Percentiles rank a stretch among this genome's conserved stretches.
phyloP scores from a whole-genome alignment of 1,140 invertebrate genomes.

The Neoseiulus cucumeris region DNA sequence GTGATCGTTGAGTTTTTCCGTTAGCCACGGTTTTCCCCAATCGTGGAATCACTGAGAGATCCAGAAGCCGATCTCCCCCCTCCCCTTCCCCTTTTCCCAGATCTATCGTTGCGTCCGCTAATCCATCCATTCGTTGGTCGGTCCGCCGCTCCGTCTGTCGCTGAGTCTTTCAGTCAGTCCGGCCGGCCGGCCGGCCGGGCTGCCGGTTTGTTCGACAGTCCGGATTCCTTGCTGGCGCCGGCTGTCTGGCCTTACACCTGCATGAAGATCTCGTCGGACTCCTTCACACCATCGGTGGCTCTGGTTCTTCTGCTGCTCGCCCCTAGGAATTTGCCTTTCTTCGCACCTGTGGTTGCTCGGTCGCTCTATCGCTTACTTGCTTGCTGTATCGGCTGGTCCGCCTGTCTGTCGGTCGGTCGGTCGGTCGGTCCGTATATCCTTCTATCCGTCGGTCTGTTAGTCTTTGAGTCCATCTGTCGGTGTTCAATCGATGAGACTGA shows the following conservation, averaged over 20 bases:
- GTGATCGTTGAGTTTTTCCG: too few relatives aligned
- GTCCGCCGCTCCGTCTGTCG: too few relatives aligned
- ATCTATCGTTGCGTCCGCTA: too few relatives aligned
- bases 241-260: slow-evolving; percentile 10
- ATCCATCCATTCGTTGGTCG: too few relatives aligned
- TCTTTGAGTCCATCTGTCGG: too few relatives aligned
- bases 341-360: not conserved
- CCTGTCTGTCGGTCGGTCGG: not conserved
- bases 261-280: not conserved
- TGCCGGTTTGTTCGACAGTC: not conserved
- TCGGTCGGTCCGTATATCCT: not conserved
- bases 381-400: not conserved
- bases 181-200: not conserved
- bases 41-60: too few relatives aligned
- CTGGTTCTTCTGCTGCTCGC: not conserved
- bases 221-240: slow-evolving; percentile 8
- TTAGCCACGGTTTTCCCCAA: too few relatives aligned
- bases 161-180: not conserved
- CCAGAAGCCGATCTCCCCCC: too few relatives aligned
- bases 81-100: too few relatives aligned
- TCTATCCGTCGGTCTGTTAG: too few relatives aligned
- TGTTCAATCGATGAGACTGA: too few relatives aligned
- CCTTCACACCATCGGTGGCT: not conserved
- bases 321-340: too few relatives aligned
- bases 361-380: not conserved